A percentile compares a stretch with the other conserved stretches of the same genome.
Evolutionary conservation across 2,797 vertebrate species (phyloP).

Genomic region (Carduelis carduelis): DNA sequence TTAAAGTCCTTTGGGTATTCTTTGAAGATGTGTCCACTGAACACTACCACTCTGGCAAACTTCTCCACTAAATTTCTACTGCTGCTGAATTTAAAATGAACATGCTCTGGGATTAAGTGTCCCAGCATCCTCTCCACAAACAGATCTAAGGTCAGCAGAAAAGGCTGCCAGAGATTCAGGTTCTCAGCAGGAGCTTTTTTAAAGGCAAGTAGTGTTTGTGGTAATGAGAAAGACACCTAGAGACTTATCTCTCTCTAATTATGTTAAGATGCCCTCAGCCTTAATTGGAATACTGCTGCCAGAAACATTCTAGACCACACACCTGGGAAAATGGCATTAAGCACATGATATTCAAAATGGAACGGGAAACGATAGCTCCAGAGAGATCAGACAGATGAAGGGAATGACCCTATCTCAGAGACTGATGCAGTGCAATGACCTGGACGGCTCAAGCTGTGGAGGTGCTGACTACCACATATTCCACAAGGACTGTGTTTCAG

Average conservation of each 20-base stretch:
- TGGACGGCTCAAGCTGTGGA: neutral
- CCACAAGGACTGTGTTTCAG: neutral
- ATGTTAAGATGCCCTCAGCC: neutral
- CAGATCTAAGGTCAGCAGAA: neutral
- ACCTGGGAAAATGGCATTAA: neutral
- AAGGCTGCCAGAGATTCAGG: neutral
- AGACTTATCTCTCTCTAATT: neutral
- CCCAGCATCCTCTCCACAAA: neutral
- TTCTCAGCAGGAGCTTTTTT: neutral
- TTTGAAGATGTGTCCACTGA: neutral
- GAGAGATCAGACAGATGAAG: neutral
- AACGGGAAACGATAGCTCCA: neutral
- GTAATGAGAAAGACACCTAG: neutral
- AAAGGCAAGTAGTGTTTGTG: neutral
- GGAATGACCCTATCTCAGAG: neutral
- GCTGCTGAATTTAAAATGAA: neutral
- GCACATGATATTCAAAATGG: neutral
- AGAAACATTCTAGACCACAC: neutral
- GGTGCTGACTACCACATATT: neutral
- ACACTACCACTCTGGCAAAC: neutral
- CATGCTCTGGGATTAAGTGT: neutral
- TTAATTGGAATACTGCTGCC: neutral
- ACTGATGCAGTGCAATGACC: neutral
- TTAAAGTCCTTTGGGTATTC: neutral
- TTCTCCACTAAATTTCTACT: neutral